Conservation (phyloP, 1,140 invertebrate genomes). For the Riptortus pedestris region DNA sequence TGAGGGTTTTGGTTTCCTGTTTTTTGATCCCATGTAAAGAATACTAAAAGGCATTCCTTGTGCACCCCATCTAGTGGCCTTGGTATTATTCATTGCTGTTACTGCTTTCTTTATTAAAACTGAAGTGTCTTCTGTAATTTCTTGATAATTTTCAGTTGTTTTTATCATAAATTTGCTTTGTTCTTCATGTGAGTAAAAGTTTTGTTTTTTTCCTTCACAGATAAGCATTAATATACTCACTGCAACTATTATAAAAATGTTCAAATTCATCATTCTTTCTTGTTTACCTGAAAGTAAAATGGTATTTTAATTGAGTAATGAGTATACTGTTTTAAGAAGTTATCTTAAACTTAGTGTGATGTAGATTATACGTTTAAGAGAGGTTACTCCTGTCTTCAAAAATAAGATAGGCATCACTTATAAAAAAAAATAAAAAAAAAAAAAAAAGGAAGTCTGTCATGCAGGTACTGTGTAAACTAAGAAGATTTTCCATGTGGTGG, state of each 20-base stretch:
- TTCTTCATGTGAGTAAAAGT: too few species aligned
- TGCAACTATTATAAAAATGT: not conserved
- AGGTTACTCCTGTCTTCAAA: too few species aligned
- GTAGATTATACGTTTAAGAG: too few species aligned
- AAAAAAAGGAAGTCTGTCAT: not conserved
- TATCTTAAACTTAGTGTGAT: too few species aligned
- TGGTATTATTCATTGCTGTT: not conserved
- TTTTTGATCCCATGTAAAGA: constrained; percentile 36
- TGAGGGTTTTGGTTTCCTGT: too few species aligned
- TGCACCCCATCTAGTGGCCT: constrained; percentile 20
- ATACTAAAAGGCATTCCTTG: constrained; percentile 42
- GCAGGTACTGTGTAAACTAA: not conserved
- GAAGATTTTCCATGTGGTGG: too few species aligned
- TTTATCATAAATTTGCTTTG: not conserved
- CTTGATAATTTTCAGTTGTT: not conserved
- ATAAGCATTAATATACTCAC: not conserved
- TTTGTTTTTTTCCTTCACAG: not conserved
- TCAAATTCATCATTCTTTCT: not conserved
- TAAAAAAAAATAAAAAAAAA: not conserved
- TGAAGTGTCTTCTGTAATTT: too few species aligned
- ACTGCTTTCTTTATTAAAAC: too few species aligned
- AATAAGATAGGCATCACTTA: not conserved
- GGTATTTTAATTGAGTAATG: too few species aligned
- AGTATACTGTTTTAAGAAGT: too few species aligned
- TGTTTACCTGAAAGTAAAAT: too few species aligned